A percentile compares a stretch with the other conserved stretches of the same genome.
Conservation (phyloP, 2,888 invertebrate genomes). For the Leucania comma region DNA sequence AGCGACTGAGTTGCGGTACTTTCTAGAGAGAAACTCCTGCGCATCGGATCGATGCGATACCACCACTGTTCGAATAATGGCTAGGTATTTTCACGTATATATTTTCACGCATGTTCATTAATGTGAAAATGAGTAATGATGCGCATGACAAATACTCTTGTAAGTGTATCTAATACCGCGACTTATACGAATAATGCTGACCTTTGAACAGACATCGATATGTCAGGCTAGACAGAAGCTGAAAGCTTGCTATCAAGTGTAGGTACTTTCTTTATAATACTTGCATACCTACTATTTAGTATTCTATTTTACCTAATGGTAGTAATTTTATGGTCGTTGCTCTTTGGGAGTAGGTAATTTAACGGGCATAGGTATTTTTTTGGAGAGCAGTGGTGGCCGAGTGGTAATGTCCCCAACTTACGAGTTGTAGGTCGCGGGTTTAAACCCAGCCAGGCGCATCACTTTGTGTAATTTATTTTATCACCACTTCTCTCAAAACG, state of each 20-base stretch:
- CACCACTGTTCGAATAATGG: conserved; percentile 71
- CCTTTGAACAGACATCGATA: conserved; percentile 47
- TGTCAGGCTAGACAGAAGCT: conserved; percentile 27
- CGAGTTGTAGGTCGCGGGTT: too few species aligned
- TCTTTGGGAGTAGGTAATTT: conserved; percentile 6
- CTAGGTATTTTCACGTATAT: conserved; percentile 66
- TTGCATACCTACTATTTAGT: neutral
- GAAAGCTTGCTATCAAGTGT: conserved; percentile 24
- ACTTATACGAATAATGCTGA: conserved; percentile 45
- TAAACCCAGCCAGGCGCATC: too few species aligned
- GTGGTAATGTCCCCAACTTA: too few species aligned
- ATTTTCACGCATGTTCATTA: conserved; percentile 68
- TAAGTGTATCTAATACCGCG: conserved; percentile 49
- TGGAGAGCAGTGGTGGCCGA: too few species aligned
- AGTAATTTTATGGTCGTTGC: conserved; percentile 12
- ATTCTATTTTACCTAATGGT: neutral
- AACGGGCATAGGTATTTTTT: too few species aligned
- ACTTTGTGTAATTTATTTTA: too few species aligned
- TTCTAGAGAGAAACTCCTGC: conserved; percentile 90
- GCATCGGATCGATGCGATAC: conserved; percentile 75
- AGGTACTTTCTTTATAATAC: conserved; percentile 37
- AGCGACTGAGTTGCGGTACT: conserved; percentile 87
- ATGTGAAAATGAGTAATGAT: conserved; percentile 53
- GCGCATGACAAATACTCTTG: conserved; percentile 47
- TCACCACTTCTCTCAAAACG: too few species aligned